phyloP scores from a whole-genome alignment of 1,140 invertebrate genomes.

The Physella acuta region DNA sequence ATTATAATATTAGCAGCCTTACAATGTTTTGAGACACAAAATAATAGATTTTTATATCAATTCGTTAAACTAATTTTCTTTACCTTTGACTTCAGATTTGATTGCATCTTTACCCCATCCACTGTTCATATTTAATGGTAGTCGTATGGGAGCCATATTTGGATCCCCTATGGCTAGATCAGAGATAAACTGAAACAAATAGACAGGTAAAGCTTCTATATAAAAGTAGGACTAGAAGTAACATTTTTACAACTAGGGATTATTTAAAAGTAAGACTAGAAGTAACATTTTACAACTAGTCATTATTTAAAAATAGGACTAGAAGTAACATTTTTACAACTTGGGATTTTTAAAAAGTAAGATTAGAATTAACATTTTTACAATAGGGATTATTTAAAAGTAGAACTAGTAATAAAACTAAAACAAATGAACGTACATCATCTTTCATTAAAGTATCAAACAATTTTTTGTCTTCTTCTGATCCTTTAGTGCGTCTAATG shows the following conservation, averaged over 20 bases:
- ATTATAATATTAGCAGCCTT: background rate
- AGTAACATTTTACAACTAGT: too few species aligned
- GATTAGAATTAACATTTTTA: too few species aligned
- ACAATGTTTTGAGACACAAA: background rate
- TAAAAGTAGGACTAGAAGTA: too few species aligned
- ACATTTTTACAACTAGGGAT: too few species aligned
- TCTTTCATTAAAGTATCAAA: constrained; percentile 43
- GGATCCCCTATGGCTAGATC: constrained; percentile 19
- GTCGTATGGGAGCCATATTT: constrained; percentile 16
- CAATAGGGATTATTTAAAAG: background rate
- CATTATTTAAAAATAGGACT: too few species aligned
- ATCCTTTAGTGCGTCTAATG: constrained; percentile 27
- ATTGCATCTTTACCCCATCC: background rate
- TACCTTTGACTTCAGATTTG: constrained; percentile 17
- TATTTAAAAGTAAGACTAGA: too few species aligned
- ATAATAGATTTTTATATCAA: too few species aligned
- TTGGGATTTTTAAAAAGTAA: too few species aligned
- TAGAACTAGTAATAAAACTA: background rate
- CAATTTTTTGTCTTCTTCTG: constrained; percentile 34
- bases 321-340: too few species aligned
- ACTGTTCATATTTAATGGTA: constrained; percentile 11
- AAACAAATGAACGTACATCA: constrained; percentile 38
- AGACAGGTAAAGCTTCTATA: too few species aligned
- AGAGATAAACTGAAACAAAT: constrained; percentile 24
- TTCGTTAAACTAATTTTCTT: too few species aligned